phyloP scores from a whole-genome alignment of 2,113 vertebrate species.

The Eonycteris spelaea region DNA sequence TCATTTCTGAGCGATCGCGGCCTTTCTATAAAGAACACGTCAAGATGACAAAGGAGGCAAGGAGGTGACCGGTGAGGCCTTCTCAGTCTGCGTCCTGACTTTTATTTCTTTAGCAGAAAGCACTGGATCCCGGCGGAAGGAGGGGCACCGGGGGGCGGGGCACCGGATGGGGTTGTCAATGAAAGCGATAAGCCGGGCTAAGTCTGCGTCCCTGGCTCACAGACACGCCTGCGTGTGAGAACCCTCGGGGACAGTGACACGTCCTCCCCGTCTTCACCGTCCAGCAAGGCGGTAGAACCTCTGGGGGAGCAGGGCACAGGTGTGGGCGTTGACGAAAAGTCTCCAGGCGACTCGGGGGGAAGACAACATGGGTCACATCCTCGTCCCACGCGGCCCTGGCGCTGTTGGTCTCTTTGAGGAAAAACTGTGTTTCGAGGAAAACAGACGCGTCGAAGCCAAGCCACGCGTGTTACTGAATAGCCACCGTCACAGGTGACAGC shows the following conservation, averaged over 20 bases:
- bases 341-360: neutral
- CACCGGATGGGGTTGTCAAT: fast-evolving
- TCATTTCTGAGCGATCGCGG: neutral
- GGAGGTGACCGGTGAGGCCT: fast-evolving
- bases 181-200: neutral
- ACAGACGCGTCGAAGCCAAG: neutral
- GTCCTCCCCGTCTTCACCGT: fast-evolving
- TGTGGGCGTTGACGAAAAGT: fast-evolving
- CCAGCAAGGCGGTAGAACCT: fast-evolving
- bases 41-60: neutral
- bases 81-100: neutral
- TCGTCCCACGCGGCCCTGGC: fast-evolving
- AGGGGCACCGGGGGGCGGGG: fast-evolving
- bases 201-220: no score
- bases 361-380: fast-evolving
- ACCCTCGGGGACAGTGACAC: neutral
- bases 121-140: fast-evolving
- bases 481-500: fast-evolving
- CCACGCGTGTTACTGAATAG: fast-evolving
- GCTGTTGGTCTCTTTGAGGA: neutral
- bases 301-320: fast-evolving
- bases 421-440: neutral
- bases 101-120: no score
- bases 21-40: neutral
- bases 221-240: fast-evolving